Percentiles rank a stretch among this genome's conserved stretches.
Evolutionary conservation across 2,113 vertebrate genomes (phyloP).

Genomic region (Cnemophilus loriae): DNA sequence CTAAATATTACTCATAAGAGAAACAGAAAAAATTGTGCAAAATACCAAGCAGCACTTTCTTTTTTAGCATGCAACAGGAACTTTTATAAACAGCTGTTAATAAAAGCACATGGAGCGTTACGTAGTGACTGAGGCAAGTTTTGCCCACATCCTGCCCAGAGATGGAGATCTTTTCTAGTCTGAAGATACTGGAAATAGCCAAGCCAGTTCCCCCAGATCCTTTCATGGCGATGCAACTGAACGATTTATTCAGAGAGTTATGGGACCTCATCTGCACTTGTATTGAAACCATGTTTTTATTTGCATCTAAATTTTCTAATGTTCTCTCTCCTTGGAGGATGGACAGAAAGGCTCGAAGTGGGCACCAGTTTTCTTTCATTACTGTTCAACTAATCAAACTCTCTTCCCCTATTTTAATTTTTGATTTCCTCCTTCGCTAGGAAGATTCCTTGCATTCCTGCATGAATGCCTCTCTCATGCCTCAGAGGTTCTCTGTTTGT

Average conservation of each 20-base stretch:
- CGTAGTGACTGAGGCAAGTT: neutral
- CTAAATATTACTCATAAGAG: neutral
- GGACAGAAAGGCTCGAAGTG: neutral
- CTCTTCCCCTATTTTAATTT: neutral
- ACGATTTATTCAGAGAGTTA: neutral
- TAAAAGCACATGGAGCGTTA: neutral
- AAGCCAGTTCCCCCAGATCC: neutral
- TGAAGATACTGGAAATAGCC: neutral
- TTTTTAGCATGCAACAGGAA: neutral
- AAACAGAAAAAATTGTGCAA: neutral
- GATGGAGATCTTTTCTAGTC: neutral
- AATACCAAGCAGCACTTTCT: neutral
- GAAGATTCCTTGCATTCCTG: neutral
- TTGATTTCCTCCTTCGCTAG: neutral
- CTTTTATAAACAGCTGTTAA: neutral
- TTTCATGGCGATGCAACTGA: rapidly evolving
- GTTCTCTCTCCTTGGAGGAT: neutral
- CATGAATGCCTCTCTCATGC: neutral
- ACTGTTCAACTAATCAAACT: neutral
- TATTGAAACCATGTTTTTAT: neutral
- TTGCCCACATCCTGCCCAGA: neutral
- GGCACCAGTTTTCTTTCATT: neutral
- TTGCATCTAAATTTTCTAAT: neutral
- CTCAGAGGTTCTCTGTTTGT: neutral
- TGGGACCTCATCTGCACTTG: neutral